Conservation (phyloP, 2,888 invertebrate genomes). For the Noctua janthe region DNA sequence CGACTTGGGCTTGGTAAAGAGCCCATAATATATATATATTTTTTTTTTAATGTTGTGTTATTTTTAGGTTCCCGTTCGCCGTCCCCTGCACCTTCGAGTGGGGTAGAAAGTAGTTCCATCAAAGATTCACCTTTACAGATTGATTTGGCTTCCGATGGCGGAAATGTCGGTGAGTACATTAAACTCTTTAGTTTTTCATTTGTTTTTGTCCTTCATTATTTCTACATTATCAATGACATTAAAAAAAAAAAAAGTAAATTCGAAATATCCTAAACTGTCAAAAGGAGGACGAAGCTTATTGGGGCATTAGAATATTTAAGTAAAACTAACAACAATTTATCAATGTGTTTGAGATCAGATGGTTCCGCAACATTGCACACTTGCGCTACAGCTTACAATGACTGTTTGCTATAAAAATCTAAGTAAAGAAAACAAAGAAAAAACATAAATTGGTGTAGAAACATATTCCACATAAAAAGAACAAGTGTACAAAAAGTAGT, state of each 20-base stretch:
- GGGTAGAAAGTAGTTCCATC: conserved; percentile 95
- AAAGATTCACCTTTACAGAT: conserved; percentile 95
- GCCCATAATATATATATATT: not conserved
- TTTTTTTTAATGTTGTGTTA: not conserved
- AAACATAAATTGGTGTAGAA: not conserved
- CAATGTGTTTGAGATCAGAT: conserved; percentile 32
- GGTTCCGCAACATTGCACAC: conserved; percentile 22
- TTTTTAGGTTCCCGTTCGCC: conserved; percentile 93
- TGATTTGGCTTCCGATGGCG: conserved; percentile 93
- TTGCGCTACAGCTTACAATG: not conserved
- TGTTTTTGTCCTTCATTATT: conserved; percentile 44
- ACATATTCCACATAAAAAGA: not conserved
- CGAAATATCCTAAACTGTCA: not conserved
- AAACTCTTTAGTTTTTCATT: conserved; percentile 17
- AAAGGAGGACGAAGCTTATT: not conserved
- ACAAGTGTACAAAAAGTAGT: too few species aligned
- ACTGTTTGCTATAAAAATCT: not conserved
- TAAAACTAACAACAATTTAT: conserved; percentile 39
- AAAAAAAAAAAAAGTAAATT: not conserved
- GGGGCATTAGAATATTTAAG: not conserved
- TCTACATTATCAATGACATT: not conserved
- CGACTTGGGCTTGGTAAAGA: too few species aligned
- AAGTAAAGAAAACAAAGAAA: not conserved
- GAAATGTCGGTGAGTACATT: conserved; percentile 84
- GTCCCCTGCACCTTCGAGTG: conserved; percentile 97